phyloP scores from a whole-genome alignment of 2,888 invertebrate species.

The Clepsis dumicolana region DNA sequence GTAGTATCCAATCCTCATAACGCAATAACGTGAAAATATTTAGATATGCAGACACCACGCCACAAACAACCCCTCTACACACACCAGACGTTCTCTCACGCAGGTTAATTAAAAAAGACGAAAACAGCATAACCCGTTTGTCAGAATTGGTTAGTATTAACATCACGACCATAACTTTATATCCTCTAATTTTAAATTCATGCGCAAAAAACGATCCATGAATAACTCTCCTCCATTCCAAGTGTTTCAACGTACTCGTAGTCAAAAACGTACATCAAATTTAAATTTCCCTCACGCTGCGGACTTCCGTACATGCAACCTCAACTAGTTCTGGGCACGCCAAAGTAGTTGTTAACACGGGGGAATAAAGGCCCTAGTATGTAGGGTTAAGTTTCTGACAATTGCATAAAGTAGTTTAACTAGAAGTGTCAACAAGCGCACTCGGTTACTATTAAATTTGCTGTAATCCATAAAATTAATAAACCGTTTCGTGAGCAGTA shows the following conservation, averaged over 20 bases:
- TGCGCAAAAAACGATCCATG: conserved; percentile 2
- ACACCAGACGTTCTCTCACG: too few species aligned
- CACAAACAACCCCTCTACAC: too few species aligned
- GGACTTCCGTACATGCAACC: conserved; percentile 19
- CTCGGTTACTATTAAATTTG: neutral
- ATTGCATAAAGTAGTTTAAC: conserved; percentile 7
- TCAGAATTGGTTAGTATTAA: neutral
- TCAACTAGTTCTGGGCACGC: conserved; percentile 21
- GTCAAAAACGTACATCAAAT: conserved; percentile 38
- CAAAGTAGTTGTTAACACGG: conserved; percentile 36
- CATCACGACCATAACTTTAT: conserved; percentile 5
- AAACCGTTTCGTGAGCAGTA: too few species aligned
- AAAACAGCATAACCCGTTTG: neutral
- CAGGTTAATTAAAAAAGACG: too few species aligned
- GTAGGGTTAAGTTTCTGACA: conserved; percentile 11
- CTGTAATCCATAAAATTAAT: neutral
- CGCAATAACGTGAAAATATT: too few species aligned
- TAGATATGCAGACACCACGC: too few species aligned
- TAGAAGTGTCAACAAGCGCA: conserved; percentile 14
- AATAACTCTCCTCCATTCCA: neutral
- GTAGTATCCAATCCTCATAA: too few species aligned
- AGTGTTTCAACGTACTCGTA: conserved; percentile 1
- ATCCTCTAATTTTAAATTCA: conserved; percentile 22
- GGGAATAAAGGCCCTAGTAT: conserved; percentile 29
- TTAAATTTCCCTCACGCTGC: conserved; percentile 34